These are phyloP conservation scores for Pseudomyrmex dendroicus DNA, from an alignment of 1,140 invertebrate species.

Conservation along the genomic window DNA sequence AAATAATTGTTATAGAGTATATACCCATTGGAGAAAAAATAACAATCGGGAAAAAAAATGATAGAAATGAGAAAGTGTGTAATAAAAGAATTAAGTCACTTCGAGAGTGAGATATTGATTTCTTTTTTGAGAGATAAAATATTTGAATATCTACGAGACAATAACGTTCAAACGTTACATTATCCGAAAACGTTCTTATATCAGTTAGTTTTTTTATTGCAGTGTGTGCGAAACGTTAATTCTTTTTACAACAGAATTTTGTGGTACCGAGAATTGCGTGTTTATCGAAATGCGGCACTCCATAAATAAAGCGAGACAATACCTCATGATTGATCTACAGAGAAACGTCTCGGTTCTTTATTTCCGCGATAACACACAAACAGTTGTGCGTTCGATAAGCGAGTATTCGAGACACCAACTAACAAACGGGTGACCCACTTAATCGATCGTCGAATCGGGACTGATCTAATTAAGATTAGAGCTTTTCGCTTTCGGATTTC, in stretches of 20 bases:
- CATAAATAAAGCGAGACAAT: conserved; percentile 46
- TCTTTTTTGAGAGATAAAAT: too few relatives aligned
- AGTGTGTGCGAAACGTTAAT: neutral
- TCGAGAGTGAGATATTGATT: too few relatives aligned
- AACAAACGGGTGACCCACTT: conserved; percentile 25
- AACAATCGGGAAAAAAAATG: neutral
- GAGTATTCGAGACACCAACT: conserved; percentile 28
- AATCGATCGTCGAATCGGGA: conserved; percentile 26
- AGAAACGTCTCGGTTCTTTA: conserved; percentile 9
- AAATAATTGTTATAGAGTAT: neutral
- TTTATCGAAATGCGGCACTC: conserved; percentile 15
- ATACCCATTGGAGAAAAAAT: neutral
- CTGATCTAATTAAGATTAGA: conserved; percentile 46
- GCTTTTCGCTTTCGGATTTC: conserved; percentile 62
- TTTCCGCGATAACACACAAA: conserved; percentile 31
- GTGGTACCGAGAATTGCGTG: neutral
- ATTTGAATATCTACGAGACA: too few relatives aligned
- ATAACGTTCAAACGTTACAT: neutral
- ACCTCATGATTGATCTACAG: conserved; percentile 27
- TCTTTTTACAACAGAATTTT: conserved; percentile 14
- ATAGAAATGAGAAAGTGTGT: neutral
- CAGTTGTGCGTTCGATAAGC: conserved; percentile 27
- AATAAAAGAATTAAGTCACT: too few relatives aligned
- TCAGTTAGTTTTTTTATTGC: neutral
- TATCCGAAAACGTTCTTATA: neutral